Evolutionary conservation across 2,797 vertebrate genomes (phyloP).

Genomic region (Rhodeus uyekii): DNA sequence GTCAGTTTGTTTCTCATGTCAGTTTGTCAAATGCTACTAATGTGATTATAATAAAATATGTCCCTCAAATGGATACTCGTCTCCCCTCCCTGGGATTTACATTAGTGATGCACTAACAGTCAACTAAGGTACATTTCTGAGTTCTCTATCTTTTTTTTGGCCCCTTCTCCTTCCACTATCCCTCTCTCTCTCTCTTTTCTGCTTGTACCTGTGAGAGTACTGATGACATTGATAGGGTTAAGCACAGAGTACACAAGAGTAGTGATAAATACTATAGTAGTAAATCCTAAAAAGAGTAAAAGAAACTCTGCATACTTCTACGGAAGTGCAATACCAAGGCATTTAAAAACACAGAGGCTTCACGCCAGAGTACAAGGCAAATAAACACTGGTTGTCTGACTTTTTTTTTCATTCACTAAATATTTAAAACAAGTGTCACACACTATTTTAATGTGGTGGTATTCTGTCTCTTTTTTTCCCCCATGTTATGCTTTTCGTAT

Average conservation of each 20-base stretch:
- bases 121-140: slow-evolving; percentile 12
- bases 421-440: slow-evolving; percentile 82
- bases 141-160: slow-evolving; percentile 21
- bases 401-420: slow-evolving; percentile 80
- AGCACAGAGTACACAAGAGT: slow-evolving; percentile 62
- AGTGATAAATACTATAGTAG: slow-evolving; percentile 59
- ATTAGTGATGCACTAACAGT: slow-evolving; percentile 37
- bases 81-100: slow-evolving; percentile 9
- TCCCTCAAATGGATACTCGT: neutral
- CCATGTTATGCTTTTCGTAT: slow-evolving; percentile 63
- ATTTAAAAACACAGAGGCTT: slow-evolving; percentile 71
- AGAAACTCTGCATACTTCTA: slow-evolving; percentile 64
- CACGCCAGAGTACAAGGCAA: slow-evolving; percentile 78
- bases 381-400: slow-evolving; percentile 75
- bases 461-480: slow-evolving; percentile 64
- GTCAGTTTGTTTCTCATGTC: neutral
- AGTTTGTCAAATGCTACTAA: slow-evolving; percentile 25
- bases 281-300: slow-evolving; percentile 63
- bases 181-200: slow-evolving; percentile 22
- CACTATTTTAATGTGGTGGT: slow-evolving; percentile 71
- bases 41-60: neutral
- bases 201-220: slow-evolving; percentile 48
- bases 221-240: slow-evolving; percentile 51
- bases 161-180: slow-evolving; percentile 13
- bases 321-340: slow-evolving; percentile 70